Conservation (phyloP, 2,797 vertebrate genomes). For the Pangasius macronema region DNA sequence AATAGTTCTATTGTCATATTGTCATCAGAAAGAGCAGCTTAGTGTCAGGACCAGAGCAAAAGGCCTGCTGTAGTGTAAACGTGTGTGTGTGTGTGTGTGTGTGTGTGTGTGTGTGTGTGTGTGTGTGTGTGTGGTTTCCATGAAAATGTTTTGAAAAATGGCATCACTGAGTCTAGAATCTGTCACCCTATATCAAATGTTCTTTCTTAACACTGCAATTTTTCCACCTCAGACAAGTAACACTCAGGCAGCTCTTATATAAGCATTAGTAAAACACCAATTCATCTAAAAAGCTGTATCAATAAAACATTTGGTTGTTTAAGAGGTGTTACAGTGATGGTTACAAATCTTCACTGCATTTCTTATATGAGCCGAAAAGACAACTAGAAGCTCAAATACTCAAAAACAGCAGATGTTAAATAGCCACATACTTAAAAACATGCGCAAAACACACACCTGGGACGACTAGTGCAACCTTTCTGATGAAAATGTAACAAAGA, state of each 20-base stretch:
- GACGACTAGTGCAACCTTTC: neutral
- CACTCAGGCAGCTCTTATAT: neutral
- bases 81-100: neutral
- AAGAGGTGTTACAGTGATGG: neutral
- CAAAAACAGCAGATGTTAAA: conserved; percentile 7
- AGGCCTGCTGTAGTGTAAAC: neutral
- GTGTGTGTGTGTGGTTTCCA: too few species aligned
- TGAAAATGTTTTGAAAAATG: neutral
- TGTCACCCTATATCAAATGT: neutral
- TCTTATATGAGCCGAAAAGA: neutral
- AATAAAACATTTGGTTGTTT: neutral
- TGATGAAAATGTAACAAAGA: conserved; percentile 29
- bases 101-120: neutral
- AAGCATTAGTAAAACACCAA: neutral
- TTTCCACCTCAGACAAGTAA: neutral
- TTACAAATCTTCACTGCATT: neutral
- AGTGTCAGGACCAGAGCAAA: conserved; percentile 44
- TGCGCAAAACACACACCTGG: conserved; percentile 22
- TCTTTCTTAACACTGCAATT: neutral
- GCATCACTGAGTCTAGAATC: neutral
- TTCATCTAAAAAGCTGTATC: neutral
- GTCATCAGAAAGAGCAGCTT: conserved; percentile 20
- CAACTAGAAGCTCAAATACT: neutral
- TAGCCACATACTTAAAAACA: neutral
- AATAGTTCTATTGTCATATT: conserved; percentile 65